Base-by-base conservation (phyloP, 2,113 vertebrate species). In the Nothobranchius furzeri region DNA sequence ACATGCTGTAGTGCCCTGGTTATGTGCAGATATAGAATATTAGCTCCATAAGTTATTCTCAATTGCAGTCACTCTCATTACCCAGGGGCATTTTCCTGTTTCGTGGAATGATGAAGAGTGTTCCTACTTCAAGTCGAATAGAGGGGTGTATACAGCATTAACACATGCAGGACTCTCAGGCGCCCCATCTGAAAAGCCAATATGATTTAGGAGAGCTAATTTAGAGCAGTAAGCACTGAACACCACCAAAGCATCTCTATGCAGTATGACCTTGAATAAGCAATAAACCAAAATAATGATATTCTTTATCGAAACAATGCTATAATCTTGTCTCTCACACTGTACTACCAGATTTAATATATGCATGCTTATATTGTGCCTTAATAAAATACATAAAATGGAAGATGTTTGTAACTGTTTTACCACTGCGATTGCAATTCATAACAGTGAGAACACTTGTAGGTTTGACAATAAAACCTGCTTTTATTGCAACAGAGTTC, bases 191-290 rank as follows among this genome's bases (percentile, higher is more conserved):
- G 43, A 82, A 90, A 89, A 85, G 79, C 82, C 55, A 30, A 82
- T 60, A 65, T 92, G 91, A 93, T 92, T 93, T 92, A 93, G 62
- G 84, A 74, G 80, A 91, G 84, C 87, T 91, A 90, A 92, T 93
- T 93, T 96, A 94, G 93, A 93, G 93, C 94, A 91, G 90, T 92
- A 95, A 90, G 87, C 89, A 89, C 85, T 85, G 89, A 87, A 79
- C 79, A 84, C 78, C 70, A 78, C 85, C 85, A 88, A 91, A 74
- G 87, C 80, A 78, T 87, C 82, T 76, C 68, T 13, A 81, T 81
- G 80, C 85, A 77, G 75, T 82, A 79, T 89, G 89, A 91, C 90
- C 90, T 89, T 90, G 88, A 90, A 90, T 88, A 90, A 86, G 87
- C 90, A 85, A 85, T 92, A 92, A 92, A 92, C 60, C 84, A 92